Percentiles rank a stretch among this genome's conserved stretches.
Evolutionary conservation across 2,888 invertebrate species (phyloP).

Genomic region (Fragum sueziense): DNA sequence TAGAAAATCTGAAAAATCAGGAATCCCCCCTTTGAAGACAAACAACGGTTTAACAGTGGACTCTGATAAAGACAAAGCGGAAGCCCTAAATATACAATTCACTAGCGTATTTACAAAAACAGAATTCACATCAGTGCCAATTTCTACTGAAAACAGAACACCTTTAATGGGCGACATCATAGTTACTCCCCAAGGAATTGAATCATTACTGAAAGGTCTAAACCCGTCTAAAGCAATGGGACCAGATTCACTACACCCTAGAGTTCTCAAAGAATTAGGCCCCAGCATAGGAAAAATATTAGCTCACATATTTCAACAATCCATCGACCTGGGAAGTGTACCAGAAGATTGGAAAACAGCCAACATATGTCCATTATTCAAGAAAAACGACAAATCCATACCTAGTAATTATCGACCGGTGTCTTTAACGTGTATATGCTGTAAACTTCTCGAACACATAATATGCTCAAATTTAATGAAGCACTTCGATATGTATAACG

Average conservation of each 20-base stretch:
- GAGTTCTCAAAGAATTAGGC: constrained; percentile 26
- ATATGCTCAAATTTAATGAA: constrained; percentile 18
- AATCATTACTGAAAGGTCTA: constrained; percentile 22
- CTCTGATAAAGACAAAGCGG: constrained; percentile 12
- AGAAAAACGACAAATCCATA: too few species aligned
- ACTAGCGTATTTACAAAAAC: constrained; percentile 39
- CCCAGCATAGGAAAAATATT: constrained; percentile 33
- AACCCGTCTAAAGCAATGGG: constrained; percentile 38
- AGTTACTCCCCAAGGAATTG: constrained; percentile 23
- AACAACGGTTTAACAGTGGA: neutral
- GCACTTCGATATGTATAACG: constrained; percentile 4
- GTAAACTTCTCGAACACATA: constrained; percentile 24
- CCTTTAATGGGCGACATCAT: constrained; percentile 27
- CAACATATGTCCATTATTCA: too few species aligned
- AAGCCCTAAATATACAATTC: constrained; percentile 33
- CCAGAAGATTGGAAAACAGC: constrained; percentile 29
- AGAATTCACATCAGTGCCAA: constrained; percentile 24
- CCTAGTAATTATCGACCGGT: constrained; percentile 32
- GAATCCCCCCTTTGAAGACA: neutral
- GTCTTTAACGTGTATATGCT: constrained; percentile 22
- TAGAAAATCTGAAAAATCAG: neutral
- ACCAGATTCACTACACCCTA: constrained; percentile 30
- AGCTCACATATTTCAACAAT: constrained; percentile 31
- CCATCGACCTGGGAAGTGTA: constrained; percentile 27
- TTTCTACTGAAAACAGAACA: neutral